Conservation (phyloP, 2,113 vertebrate genomes). For the Alces alces region DNA sequence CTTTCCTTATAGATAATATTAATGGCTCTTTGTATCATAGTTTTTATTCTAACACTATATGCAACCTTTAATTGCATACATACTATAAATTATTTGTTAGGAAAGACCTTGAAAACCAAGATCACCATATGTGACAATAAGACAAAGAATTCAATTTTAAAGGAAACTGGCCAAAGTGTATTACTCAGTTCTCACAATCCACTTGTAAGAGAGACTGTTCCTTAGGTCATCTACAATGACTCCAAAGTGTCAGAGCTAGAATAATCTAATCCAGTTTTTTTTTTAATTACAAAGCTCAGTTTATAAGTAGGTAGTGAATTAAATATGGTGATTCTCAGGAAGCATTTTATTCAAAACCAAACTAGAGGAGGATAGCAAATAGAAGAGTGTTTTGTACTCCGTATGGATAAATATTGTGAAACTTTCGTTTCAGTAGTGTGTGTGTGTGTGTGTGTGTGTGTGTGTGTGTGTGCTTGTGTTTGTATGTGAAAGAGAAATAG, state of each 20-base stretch:
- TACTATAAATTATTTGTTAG: neutral
- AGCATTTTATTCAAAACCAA: conserved; percentile 13
- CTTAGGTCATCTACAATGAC: neutral
- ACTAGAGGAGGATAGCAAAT: neutral
- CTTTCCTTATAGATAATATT: neutral
- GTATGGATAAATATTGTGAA: neutral
- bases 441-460: neutral
- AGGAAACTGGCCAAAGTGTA: neutral
- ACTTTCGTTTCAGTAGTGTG: neutral
- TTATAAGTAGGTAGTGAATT: neutral
- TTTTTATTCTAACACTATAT: neutral
- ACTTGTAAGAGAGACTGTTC: neutral
- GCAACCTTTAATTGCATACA: neutral
- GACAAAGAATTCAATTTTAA: neutral
- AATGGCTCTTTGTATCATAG: neutral
- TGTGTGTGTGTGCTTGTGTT: neutral
- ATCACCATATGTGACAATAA: neutral
- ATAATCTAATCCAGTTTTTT: neutral
- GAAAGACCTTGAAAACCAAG: neutral
- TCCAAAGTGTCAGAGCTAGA: neutral
- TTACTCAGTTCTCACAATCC: neutral
- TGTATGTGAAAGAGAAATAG: neutral
- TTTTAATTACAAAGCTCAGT: neutral
- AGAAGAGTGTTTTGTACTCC: neutral
- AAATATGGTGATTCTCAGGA: neutral